Evolutionary conservation across 2,797 vertebrate genomes (phyloP), one percentile per base, ranked within the genome.

Genomic region (Bucorvus abyssinicus): DNA sequence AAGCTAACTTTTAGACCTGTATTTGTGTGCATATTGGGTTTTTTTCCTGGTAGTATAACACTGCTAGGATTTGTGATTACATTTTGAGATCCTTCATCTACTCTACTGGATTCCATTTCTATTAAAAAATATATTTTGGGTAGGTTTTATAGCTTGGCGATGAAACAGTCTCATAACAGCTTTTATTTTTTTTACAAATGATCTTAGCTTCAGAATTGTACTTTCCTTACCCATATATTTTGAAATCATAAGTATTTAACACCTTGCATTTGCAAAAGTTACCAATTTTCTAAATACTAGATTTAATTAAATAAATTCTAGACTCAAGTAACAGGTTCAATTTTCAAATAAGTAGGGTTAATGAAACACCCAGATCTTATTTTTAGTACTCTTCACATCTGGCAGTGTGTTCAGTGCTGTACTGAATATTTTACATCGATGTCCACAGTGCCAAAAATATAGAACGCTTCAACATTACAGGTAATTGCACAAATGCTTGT

Each of bases 51-150:
- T 85, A 68, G 49, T 75, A 64, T 59, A 92, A 77, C 52, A 71
- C 15, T 65, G 90, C 68, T 23, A 69, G 15, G 27, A 34, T 77
- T 93, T 94, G n/a, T 92, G 59, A 69, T 71, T 95, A 70, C 61
- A 53, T 95, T 95, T 94, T 70, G 78, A 79, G 24, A 61, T 82
- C 24, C 49, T 74, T 92, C 5, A 6, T 84, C 81, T 87, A 55
- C 55, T 91, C 76, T 42, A 71, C n/a, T 77, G 26, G 40, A 24
- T 89, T 61, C 21, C 5, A 55, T 69, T 97, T 94, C 71, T 90
- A 65, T 92, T 94, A 70, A 50, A 73, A 92, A 80, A 36, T 75
- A 73, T 69, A 55, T 89, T 95, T 96, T 82, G 23, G 6, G 14
- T 49, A 23, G 18, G 6, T n/a, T 65, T 93, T 82, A 91, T 23